Conservation (phyloP, 2,113 vertebrate genomes). For the Corydoras maculifer region DNA sequence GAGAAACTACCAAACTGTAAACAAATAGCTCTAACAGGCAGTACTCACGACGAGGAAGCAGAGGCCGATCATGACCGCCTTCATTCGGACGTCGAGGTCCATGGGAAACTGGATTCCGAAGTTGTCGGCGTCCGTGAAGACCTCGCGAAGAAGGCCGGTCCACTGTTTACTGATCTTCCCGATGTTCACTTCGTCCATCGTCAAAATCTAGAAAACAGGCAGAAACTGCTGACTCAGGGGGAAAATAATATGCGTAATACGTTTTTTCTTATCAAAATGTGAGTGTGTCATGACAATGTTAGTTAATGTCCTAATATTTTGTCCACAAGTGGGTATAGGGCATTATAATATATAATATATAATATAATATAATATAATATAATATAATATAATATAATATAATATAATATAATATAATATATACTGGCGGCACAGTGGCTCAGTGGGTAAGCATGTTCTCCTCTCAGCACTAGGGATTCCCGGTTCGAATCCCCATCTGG, state of each 20-base stretch:
- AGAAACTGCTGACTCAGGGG: background rate
- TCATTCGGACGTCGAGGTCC: constrained; percentile 88
- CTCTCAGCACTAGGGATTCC: too few relatives aligned
- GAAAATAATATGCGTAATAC: too few relatives aligned
- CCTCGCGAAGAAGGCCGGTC: constrained; percentile 77
- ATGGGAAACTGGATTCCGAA: constrained; percentile 88
- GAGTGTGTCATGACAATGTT: too few relatives aligned
- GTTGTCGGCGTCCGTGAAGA: constrained; percentile 81
- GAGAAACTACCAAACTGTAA: background rate
- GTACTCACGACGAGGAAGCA: constrained; percentile 92
- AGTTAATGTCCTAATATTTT: too few relatives aligned
- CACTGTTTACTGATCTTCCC: constrained; percentile 92
- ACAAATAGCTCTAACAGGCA: background rate
- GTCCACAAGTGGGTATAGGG: background rate
- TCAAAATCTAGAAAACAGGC: constrained; percentile 65
- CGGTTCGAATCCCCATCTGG: too few relatives aligned
- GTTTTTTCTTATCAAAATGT: too few relatives aligned
- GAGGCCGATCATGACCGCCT: constrained; percentile 85
- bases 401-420: too few relatives aligned
- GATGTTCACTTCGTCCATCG: constrained; percentile 74
- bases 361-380: too few relatives aligned
- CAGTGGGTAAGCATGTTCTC: too few relatives aligned
- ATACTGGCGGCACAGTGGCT: too few relatives aligned
- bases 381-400: too few relatives aligned
- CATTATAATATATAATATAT: too few relatives aligned